Percentiles rank a stretch among this genome's conserved stretches.
Evolutionary conservation across 2,888 invertebrate genomes (phyloP).

Genomic region (Drosophila bunnanda): DNA sequence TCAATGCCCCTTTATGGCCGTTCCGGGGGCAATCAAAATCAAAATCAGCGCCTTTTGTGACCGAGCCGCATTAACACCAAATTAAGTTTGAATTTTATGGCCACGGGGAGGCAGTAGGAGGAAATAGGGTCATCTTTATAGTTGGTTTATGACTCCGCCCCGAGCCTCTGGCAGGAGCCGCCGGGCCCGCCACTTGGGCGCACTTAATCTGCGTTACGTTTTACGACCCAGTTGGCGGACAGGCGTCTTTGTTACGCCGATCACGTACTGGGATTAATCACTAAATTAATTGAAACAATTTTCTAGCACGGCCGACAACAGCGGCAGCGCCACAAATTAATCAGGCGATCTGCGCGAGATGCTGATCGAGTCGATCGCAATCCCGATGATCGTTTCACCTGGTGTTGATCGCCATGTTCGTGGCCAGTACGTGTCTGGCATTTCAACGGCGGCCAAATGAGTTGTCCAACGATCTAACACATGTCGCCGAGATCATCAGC

Average conservation of each 20-base stretch:
- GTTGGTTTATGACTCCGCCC: slow-evolving; percentile 23
- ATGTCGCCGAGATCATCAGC: slow-evolving; percentile 72
- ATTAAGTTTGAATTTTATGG: slow-evolving; percentile 66
- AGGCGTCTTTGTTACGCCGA: slow-evolving; percentile 44
- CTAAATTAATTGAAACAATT: slow-evolving; percentile 81
- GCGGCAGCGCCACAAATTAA: slow-evolving; percentile 67
- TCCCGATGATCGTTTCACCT: slow-evolving; percentile 35
- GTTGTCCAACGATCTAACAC: slow-evolving; percentile 75
- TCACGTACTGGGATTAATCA: slow-evolving; percentile 77
- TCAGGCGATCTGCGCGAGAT: slow-evolving; percentile 58
- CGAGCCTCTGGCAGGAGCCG: slow-evolving; percentile 54
- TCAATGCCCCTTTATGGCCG: slow-evolving; percentile 73
- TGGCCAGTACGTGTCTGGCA: slow-evolving; percentile 74
- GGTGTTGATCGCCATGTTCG: slow-evolving; percentile 79
- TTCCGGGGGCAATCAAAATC: slow-evolving; percentile 66
- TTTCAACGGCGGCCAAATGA: slow-evolving; percentile 69
- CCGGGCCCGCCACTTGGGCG: slow-evolving; percentile 42
- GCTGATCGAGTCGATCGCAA: slow-evolving; percentile 36
- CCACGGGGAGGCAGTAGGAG: slow-evolving; percentile 19
- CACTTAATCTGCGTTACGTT: slow-evolving; percentile 59
- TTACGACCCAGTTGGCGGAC: slow-evolving; percentile 70
- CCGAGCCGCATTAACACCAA: slow-evolving; percentile 70
- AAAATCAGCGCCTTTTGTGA: slow-evolving; percentile 72
- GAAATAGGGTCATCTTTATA: slow-evolving; percentile 66
- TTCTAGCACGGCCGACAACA: slow-evolving; percentile 74